Percentiles rank a stretch among this genome's conserved stretches.
These are phyloP conservation scores for Drosophila lowei DNA, from an alignment of 1,140 invertebrate genomes.

Conservation along the genomic window DNA sequence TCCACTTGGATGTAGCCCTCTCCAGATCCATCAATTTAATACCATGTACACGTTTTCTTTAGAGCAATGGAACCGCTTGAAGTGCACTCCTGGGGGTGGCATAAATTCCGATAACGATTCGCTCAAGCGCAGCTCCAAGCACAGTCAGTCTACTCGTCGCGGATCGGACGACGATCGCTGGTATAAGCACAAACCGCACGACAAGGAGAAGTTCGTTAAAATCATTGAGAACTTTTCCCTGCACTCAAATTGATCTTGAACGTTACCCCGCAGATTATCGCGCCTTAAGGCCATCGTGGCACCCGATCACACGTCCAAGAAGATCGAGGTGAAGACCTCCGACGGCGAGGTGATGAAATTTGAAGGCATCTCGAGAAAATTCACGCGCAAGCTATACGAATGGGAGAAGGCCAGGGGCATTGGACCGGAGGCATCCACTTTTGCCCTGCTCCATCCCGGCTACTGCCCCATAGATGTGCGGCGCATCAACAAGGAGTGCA, in stretches of 20 bases:
- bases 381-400: conserved; percentile 94
- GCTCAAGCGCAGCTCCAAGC: conserved; percentile 63
- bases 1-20: background rate
- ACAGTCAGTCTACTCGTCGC: conserved; percentile 54
- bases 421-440: conserved; percentile 91
- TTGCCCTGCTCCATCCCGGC: conserved; percentile 88
- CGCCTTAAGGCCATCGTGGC: conserved; percentile 86
- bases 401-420: conserved; percentile 94
- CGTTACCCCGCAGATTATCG: conserved; percentile 83
- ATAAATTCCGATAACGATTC: conserved; percentile 71
- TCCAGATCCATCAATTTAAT: background rate
- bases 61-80: conserved; percentile 88
- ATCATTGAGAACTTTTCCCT: background rate
- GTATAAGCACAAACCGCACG: conserved; percentile 73
- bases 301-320: conserved; percentile 85
- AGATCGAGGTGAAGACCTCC: conserved; percentile 91
- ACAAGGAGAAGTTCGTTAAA: conserved; percentile 70
- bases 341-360: conserved; percentile 90
- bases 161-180: conserved; percentile 76
- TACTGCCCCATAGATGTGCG: conserved; percentile 83
- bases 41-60: background rate
- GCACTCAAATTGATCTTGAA: background rate
- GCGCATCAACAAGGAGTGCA: conserved; percentile 69
- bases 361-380: conserved; percentile 93
- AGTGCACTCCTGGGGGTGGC: conserved; percentile 60